phyloP scores from a whole-genome alignment of 35 echinoderm and acorn worm genomes.

The Chiridota heheva region DNA sequence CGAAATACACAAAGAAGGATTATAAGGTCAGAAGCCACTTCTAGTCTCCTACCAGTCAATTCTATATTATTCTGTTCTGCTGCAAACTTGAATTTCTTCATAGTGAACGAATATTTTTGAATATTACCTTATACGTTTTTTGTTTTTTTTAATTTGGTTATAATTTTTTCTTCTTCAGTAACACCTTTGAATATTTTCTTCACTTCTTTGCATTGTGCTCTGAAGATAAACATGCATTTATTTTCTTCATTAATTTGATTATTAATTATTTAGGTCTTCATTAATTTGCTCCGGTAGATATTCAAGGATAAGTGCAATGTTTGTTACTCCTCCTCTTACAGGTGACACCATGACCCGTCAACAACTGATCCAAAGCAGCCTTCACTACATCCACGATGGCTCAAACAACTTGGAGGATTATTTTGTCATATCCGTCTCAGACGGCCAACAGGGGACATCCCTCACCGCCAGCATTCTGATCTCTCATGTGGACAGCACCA shows the following conservation, averaged over 20 bases:
- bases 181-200: too few species aligned
- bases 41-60: too few species aligned
- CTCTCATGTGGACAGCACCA: constrained; percentile 57
- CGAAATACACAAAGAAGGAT: too few species aligned
- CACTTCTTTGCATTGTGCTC: too few species aligned
- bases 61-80: too few species aligned
- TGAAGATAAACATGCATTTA: too few species aligned
- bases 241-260: not conserved
- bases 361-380: constrained; percentile 56
- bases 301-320: not conserved
- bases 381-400: constrained; percentile 85
- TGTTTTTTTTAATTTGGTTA: too few species aligned
- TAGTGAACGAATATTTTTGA: too few species aligned
- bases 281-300: not conserved
- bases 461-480: constrained; percentile 59
- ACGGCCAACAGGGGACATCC: constrained; percentile 62
- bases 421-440: constrained; percentile 76
- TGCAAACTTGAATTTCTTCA: too few species aligned
- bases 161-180: too few species aligned
- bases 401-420: constrained; percentile 51
- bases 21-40: too few species aligned
- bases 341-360: constrained; percentile 72
- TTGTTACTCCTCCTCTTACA: constrained; percentile 24
- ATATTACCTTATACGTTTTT: too few species aligned
- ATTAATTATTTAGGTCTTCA: not conserved